phyloP scores from a whole-genome alignment of 2,113 vertebrate genomes.

The Oncorhynchus mykiss region DNA sequence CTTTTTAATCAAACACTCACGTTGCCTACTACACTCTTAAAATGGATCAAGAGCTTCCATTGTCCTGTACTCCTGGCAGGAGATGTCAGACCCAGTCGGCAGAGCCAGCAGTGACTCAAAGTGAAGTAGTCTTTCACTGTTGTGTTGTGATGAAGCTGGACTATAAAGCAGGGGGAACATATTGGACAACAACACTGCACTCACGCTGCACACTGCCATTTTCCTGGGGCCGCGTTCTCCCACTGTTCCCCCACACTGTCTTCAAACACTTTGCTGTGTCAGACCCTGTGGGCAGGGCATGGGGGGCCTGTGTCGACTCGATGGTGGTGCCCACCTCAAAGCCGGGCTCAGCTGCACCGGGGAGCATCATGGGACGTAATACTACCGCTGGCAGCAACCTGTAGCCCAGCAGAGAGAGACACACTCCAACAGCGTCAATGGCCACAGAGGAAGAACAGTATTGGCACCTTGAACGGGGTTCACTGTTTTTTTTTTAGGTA shows the following conservation, averaged over 20 bases:
- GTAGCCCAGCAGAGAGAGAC: neutral
- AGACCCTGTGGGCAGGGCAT: neutral
- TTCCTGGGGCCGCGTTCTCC: constrained; percentile 22
- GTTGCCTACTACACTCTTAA: too few species aligned
- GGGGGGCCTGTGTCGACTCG: neutral
- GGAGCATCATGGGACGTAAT: neutral
- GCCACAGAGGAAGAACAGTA: too few species aligned
- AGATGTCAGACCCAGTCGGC: constrained; percentile 21
- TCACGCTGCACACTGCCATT: constrained; percentile 47
- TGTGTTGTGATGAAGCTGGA: constrained; percentile 15
- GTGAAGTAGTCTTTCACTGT: constrained; percentile 26
- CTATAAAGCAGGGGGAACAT: constrained; percentile 33
- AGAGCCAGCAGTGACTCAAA: constrained; percentile 3
- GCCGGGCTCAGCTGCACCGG: neutral
- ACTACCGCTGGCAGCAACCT: neutral
- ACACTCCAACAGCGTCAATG: too few species aligned
- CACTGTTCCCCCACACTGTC: constrained; percentile 21
- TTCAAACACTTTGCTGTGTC: constrained; percentile 22
- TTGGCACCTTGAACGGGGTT: too few species aligned
- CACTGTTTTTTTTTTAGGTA: too few species aligned
- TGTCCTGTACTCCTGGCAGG: neutral
- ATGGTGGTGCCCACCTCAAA: neutral
- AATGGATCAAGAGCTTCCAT: neutral
- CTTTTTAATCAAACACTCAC: too few species aligned
- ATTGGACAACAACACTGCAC: constrained; percentile 25